Percentiles rank a stretch among this genome's conserved stretches.
phyloP scores from a whole-genome alignment of 2,888 invertebrate species.

The Drosophila yooni region DNA sequence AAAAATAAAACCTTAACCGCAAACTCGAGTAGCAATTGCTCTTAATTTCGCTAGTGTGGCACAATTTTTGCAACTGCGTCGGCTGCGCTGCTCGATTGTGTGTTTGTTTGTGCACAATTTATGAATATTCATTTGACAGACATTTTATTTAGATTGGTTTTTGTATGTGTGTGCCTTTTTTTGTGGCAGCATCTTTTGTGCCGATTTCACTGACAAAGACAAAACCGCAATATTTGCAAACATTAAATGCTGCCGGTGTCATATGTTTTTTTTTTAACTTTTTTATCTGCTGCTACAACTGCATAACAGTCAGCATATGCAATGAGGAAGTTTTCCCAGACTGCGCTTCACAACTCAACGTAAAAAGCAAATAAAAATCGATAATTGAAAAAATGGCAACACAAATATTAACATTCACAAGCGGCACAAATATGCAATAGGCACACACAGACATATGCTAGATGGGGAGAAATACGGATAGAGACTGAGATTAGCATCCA shows the following conservation, averaged over 20 bases:
- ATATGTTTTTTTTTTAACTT: background rate
- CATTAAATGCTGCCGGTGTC: conserved; percentile 33
- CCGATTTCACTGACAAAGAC: conserved; percentile 45
- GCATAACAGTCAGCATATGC: conserved; percentile 47
- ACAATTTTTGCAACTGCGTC: conserved; percentile 30
- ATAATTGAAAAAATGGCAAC: conserved; percentile 73
- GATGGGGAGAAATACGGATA: background rate
- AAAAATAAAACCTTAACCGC: conserved; percentile 35
- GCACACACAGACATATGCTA: conserved; percentile 24
- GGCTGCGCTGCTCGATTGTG: conserved; percentile 21
- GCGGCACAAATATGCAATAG: conserved; percentile 45
- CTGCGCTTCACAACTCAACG: conserved; percentile 47
- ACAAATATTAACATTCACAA: conserved; percentile 66
- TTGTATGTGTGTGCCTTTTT: conserved; percentile 22
- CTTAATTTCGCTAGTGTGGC: conserved; percentile 68
- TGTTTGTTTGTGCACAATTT: conserved; percentile 24
- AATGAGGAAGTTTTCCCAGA: conserved; percentile 67
- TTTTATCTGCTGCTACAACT: conserved; percentile 21
- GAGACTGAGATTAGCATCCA: conserved; percentile 53
- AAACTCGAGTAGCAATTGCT: conserved; percentile 78
- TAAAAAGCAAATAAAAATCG: conserved; percentile 66
- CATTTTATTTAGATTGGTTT: conserved; percentile 40
- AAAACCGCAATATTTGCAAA: conserved; percentile 26
- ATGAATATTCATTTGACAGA: conserved; percentile 60
- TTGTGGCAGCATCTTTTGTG: conserved; percentile 18